Conservation (phyloP, 2,113 vertebrate species). For the Calonectris borealis region DNA sequence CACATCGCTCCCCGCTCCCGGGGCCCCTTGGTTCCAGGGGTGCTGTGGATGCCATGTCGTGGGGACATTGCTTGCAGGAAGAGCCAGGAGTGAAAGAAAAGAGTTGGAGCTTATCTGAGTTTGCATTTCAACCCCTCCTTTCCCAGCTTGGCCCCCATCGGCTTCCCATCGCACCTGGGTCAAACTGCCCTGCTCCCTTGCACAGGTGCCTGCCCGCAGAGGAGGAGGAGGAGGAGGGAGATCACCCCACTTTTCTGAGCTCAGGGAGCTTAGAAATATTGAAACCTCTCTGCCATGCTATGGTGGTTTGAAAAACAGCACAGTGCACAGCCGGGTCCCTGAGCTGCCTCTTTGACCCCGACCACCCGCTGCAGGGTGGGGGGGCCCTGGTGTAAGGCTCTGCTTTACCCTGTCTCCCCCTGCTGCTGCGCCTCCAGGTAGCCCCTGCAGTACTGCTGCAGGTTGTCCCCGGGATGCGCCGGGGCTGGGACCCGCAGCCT, state of each 20-base stretch:
- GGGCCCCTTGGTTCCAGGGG: not conserved
- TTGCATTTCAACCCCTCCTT: not conserved
- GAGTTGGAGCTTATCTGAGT: not conserved
- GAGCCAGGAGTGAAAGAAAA: not conserved
- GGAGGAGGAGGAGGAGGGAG: not conserved
- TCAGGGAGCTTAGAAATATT: not conserved
- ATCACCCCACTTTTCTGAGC: not conserved
- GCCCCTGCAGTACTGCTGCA: not conserved
- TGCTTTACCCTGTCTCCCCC: not conserved
- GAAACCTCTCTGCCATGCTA: not conserved
- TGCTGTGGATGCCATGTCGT: not conserved
- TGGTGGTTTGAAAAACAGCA: not conserved
- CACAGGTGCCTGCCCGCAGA: not conserved
- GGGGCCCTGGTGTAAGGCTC: not conserved
- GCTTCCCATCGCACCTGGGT: not conserved
- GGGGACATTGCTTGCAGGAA: not conserved
- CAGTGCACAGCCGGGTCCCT: not conserved
- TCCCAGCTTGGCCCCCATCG: accelerated
- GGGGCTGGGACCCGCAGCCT: not conserved
- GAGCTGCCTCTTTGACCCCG: not conserved
- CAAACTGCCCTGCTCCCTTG: not conserved
- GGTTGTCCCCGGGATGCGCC: not conserved
- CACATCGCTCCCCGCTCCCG: accelerated
- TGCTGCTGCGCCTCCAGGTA: not conserved
- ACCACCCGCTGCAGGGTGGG: not conserved